Base-by-base conservation (phyloP, 2,888 invertebrate species). In the Chrysina gloriosa region DNA sequence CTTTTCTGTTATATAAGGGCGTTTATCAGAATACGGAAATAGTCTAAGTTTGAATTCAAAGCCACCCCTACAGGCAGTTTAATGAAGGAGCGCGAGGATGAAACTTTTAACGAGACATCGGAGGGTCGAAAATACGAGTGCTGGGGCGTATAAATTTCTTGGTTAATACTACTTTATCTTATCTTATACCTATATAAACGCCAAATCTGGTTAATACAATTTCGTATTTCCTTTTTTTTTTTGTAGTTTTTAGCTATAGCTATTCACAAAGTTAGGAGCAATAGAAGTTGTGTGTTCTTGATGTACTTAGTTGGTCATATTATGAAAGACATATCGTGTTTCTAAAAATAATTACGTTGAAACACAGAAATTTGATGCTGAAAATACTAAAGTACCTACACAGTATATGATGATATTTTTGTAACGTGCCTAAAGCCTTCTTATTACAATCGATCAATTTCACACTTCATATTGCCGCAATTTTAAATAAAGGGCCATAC, bases 21-120 rank as follows among this genome's bases (percentile, higher is more conserved):
- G 14, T 42, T 61, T 45, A 42, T 39, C 42, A 16, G 42, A 9
- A 58, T 6, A 27, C 42, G 58, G 58, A 61, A 61, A 61, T 61
- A 25, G 58, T 61, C 58, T 61, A 61, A 61, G 58, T 61, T 61
- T 61, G 58, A 61, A 61, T 61, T 42, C 58, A 42, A 42, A 42
- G 27, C 42, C 42, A 25, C 58, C 25, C 42, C 25, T 27, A 19
- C 9, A 42, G 42, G 58, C 58, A 29, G 58, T 61, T 61, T 61
- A 61, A 61, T 61, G 58, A 61, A 61, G 58, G 11, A 36, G 27
- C 58, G 42, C 16, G 16, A 42, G 58, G 58, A 61, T 42, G 58
- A 61, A 61, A 61, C 27, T 61, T 61, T 61, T 61, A 61, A 61
- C 58, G 58, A 61, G 42, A 42, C 58, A 11, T 45, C n/a, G 27